phyloP scores from a whole-genome alignment of 2,113 vertebrate genomes.

The Macrotus californicus region DNA sequence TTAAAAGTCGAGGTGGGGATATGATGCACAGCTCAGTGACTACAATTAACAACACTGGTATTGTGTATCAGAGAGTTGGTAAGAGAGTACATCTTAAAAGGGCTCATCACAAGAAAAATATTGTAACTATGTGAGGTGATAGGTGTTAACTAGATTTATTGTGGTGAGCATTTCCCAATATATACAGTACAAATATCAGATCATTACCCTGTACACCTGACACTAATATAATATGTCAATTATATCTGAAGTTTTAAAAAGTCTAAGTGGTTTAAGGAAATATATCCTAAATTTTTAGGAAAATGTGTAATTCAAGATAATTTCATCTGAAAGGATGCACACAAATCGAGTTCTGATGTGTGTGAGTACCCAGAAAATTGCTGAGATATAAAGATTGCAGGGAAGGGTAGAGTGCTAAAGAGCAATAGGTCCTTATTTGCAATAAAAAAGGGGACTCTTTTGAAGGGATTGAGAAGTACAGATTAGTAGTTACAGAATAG shows the following conservation, averaged over 20 bases:
- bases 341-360: neutral
- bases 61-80: neutral
- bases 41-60: neutral
- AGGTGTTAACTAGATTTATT: neutral
- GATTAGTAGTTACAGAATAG: neutral
- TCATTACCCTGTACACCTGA: neutral
- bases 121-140: neutral
- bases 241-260: neutral
- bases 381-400: neutral
- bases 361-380: neutral
- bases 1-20: neutral
- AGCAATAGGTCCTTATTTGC: neutral
- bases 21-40: neutral
- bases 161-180: neutral
- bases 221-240: neutral
- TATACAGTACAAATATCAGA: neutral
- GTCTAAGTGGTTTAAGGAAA: neutral
- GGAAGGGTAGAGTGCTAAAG: neutral
- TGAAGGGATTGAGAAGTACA: neutral
- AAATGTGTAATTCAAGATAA: neutral
- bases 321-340: neutral
- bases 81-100: neutral
- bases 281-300: neutral
- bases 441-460: neutral
- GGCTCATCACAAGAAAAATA: neutral